phyloP scores from a whole-genome alignment of 2,888 invertebrate genomes.

The Ormyrus nitidulus region DNA sequence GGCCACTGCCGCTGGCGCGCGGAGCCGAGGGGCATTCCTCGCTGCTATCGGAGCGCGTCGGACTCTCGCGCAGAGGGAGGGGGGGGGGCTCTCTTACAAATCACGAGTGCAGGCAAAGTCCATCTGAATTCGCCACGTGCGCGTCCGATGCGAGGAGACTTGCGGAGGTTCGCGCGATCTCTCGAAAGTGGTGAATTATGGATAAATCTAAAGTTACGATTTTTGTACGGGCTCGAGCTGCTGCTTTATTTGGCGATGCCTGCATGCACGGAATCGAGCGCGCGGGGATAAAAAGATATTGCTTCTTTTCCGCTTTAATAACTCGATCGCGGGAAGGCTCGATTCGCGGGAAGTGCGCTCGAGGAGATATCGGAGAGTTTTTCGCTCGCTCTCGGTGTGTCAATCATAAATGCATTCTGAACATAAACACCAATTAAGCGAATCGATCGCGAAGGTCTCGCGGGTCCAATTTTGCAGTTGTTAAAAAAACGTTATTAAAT shows the following conservation, averaged over 20 bases:
- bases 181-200: not conserved
- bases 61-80: not conserved
- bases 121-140: not conserved
- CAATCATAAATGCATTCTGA: constrained; percentile 20
- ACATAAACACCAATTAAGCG: constrained; percentile 30
- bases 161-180: too few species aligned
- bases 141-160: not conserved
- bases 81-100: constrained; percentile 57
- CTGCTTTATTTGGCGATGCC: too few species aligned
- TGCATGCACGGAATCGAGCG: too few species aligned
- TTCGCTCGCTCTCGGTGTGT: constrained; percentile 2
- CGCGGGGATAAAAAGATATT: too few species aligned
- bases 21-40: constrained; percentile 53
- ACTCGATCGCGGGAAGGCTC: too few species aligned
- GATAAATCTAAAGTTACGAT: not conserved
- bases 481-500: not conserved
- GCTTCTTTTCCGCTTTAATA: too few species aligned
- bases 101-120: constrained; percentile 25
- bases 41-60: constrained; percentile 58
- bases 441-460: not conserved
- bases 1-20: not conserved
- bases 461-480: constrained; percentile 18
- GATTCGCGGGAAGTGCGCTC: too few species aligned
- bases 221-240: too few species aligned
- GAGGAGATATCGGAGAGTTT: not conserved